These are phyloP conservation scores for Upupa epops DNA, from an alignment of 2,113 vertebrate species.

Conservation along the genomic window DNA sequence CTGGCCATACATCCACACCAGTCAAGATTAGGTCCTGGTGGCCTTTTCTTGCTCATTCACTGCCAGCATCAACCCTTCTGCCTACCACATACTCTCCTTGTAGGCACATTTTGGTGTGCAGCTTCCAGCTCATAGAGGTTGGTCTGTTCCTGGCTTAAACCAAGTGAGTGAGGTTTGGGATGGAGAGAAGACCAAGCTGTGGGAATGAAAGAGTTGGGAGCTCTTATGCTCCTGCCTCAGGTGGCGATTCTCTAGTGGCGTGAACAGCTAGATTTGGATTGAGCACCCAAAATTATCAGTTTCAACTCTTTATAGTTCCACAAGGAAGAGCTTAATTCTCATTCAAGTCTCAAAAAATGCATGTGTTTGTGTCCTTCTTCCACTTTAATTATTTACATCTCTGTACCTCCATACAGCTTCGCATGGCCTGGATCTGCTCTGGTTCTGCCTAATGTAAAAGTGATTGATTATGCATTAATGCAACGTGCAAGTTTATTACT, in stretches of 20 bases:
- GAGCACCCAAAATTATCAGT: not conserved
- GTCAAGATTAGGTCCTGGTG: too few species aligned
- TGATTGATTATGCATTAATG: not conserved
- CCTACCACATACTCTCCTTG: not conserved
- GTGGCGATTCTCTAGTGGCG: not conserved
- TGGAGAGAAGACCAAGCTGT: not conserved
- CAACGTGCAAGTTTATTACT: not conserved
- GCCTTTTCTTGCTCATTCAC: not conserved
- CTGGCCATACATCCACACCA: rapidly evolving
- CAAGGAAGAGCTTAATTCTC: not conserved
- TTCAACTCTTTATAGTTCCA: not conserved
- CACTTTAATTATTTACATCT: not conserved
- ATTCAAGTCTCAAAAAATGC: not conserved
- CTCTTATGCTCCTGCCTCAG: not conserved
- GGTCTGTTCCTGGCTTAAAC: not conserved
- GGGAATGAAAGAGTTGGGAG: not conserved
- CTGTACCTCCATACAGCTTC: not conserved
- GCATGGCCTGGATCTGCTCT: not conserved
- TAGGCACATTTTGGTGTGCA: not conserved
- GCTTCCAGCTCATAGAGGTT: rapidly evolving
- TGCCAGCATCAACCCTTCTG: not conserved
- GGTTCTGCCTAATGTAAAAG: not conserved
- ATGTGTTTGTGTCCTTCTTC: not conserved
- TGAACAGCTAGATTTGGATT: not conserved
- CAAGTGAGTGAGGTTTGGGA: not conserved